phyloP scores from a whole-genome alignment of 2,797 vertebrate species.

The Chloroceryle inda region DNA sequence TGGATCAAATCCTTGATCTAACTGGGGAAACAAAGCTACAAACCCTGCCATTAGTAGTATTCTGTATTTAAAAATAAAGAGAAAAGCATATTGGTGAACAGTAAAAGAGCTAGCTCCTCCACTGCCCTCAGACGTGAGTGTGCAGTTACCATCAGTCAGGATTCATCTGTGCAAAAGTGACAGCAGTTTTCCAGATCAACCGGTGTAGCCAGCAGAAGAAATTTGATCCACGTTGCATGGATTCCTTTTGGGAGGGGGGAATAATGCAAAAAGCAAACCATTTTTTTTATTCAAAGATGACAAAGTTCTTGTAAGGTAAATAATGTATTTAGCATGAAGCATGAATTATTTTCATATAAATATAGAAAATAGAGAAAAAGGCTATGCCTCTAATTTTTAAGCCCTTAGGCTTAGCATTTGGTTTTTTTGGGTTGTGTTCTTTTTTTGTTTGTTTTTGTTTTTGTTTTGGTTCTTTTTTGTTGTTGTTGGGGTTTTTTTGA shows the following conservation, averaged over 20 bases:
- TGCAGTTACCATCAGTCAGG: conserved; percentile 85
- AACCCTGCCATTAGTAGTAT: conserved; percentile 85
- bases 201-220: conserved; percentile 93
- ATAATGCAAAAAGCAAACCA: conserved; percentile 85
- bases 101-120: conserved; percentile 74
- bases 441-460: conserved; percentile 50
- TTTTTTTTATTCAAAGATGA: conserved; percentile 92
- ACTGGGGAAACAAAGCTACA: conserved; percentile 73
- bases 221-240: conserved; percentile 94
- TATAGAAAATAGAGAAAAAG: conserved; percentile 96
- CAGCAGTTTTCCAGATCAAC: conserved; percentile 88
- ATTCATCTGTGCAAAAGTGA: conserved; percentile 90
- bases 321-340: conserved; percentile 99
- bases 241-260: conserved; percentile 81
- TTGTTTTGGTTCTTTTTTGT: conserved; percentile 53
- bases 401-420: conserved; percentile 90
- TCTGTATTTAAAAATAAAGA: conserved; percentile 70
- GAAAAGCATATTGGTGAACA: conserved; percentile 65
- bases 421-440: conserved; percentile 19
- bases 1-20: conserved; percentile 79
- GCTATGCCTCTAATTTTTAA: conserved; percentile 96
- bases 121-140: conserved; percentile 88
- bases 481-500: conserved; percentile 85
- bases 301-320: conserved; percentile 98
- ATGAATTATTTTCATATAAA: conserved; percentile 99